Evolutionary conservation across 1,140 invertebrate genomes (phyloP).

Genomic region (Brachionus rotundiformis): DNA sequence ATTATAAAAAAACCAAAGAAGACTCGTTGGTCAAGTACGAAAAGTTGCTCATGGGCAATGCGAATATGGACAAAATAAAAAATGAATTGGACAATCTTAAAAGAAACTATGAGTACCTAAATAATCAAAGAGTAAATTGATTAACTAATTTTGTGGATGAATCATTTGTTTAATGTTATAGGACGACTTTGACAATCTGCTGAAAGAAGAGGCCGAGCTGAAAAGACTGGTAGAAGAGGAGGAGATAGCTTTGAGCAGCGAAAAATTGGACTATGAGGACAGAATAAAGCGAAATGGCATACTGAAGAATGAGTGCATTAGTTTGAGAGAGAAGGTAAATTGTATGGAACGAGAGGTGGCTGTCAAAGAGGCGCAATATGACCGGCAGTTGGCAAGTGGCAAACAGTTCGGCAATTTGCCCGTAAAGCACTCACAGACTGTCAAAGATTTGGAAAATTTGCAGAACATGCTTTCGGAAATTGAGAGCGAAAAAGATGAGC

Average conservation of each 20-base stretch:
- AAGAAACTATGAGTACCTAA: constrained; percentile 17
- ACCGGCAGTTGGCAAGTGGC: constrained; percentile 24
- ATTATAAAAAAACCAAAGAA: constrained; percentile 6
- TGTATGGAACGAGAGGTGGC: constrained; percentile 20
- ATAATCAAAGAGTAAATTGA: background rate
- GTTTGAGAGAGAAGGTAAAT: background rate
- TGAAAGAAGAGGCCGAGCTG: constrained; percentile 14
- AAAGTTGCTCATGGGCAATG: background rate
- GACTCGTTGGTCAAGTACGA: background rate
- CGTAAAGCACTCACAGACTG: background rate
- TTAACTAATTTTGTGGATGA: background rate
- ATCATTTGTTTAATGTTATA: background rate
- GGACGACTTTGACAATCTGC: constrained; percentile 16
- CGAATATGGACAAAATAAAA: background rate
- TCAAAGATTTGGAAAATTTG: constrained; percentile 18
- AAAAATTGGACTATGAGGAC: constrained; percentile 1
- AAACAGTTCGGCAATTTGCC: constrained; percentile 37
- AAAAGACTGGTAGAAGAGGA: background rate
- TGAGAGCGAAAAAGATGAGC: constrained; percentile 47
- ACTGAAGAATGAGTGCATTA: background rate
- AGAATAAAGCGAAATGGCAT: background rate
- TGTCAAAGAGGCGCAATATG: constrained; percentile 49
- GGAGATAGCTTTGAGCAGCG: background rate
- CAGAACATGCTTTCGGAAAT: constrained; percentile 9
- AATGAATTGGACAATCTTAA: background rate